Base-by-base conservation (phyloP, 1,140 invertebrate species). In the Magallana angulata region DNA sequence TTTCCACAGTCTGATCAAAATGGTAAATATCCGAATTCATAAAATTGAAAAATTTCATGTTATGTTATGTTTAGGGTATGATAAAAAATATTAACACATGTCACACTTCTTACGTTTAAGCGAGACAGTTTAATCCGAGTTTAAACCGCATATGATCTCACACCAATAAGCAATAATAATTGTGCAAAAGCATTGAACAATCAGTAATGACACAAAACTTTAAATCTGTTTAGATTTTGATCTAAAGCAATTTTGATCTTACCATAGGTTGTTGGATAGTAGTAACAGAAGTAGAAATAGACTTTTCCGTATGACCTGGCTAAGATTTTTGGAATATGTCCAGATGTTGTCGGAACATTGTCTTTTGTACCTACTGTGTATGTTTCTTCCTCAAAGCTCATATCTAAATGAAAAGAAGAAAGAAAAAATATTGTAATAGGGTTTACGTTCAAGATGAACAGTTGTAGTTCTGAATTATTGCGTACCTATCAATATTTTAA, bases 231-330 rank as follows among this genome's bases (percentile, higher is more conserved):
- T 24, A 24, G 18, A 24, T 24, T 24, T 24, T 48, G 36, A 48
- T 48, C 36, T 48, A 3, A 48, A 48, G 36, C 36, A 48, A 48
- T 48, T 48, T 48, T 4, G 30, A 36, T 12, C 68, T 30, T 30
- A 76, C 68, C 68, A 12, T 76, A 76, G 24, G 24, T 18, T 11
- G 68, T 76, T 76, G 68, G 68, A 30, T 76, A 76, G 68, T 76
- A 76, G 68, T 76, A 76, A 30, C 68, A 76, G 8, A 76, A 30
- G 68, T 30, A 30, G 24, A 76, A 36, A 30, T 76, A 7, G 11
- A 30, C 36, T 30, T 76, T 76, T 36, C 36, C 11, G 24, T 71
- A 71, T 30, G 11, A 24, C 11, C 36, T 71, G n/a, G 1, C 36
- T 12, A 8, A 30, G 12, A 76, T 9, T 11, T 76, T 30, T 3